A percentile compares a stretch with the other conserved stretches of the same genome.
Conservation (phyloP, 2,888 invertebrate species). For the Metellina segmentata region DNA sequence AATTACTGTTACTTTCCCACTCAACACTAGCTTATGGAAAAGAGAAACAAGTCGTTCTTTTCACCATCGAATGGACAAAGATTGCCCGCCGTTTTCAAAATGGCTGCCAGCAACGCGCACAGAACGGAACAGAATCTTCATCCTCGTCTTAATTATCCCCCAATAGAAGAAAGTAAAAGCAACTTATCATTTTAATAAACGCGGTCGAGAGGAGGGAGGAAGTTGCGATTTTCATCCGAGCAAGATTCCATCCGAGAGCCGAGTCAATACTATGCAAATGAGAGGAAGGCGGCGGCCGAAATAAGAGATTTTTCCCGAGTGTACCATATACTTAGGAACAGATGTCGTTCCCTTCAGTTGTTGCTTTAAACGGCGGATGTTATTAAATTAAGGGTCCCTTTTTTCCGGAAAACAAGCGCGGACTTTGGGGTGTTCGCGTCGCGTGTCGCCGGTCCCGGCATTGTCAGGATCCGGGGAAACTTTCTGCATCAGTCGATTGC, state of each 20-base stretch:
- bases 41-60: too few species aligned
- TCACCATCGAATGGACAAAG: neutral
- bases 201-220: neutral
- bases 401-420: constrained; percentile 25
- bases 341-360: constrained; percentile 55
- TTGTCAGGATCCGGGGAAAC: constrained; percentile 32
- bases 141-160: constrained; percentile 27
- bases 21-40: too few species aligned
- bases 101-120: neutral
- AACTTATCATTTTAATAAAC: constrained; percentile 42
- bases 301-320: constrained; percentile 50
- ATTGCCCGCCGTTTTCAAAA: neutral
- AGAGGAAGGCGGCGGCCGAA: constrained; percentile 23
- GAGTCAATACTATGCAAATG: constrained; percentile 72
- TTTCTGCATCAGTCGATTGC: constrained; percentile 39
- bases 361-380: constrained; percentile 48
- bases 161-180: constrained; percentile 3
- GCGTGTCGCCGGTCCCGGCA: constrained; percentile 19
- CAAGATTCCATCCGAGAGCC: neutral
- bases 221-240: constrained; percentile 10
- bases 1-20: too few species aligned
- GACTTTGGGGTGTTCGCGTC: constrained; percentile 13
- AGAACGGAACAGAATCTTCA: neutral
- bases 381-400: constrained; percentile 57
- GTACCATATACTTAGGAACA: constrained; percentile 36